Conservation (phyloP, 2,797 vertebrate species). For the Epinephelus awoara region DNA sequence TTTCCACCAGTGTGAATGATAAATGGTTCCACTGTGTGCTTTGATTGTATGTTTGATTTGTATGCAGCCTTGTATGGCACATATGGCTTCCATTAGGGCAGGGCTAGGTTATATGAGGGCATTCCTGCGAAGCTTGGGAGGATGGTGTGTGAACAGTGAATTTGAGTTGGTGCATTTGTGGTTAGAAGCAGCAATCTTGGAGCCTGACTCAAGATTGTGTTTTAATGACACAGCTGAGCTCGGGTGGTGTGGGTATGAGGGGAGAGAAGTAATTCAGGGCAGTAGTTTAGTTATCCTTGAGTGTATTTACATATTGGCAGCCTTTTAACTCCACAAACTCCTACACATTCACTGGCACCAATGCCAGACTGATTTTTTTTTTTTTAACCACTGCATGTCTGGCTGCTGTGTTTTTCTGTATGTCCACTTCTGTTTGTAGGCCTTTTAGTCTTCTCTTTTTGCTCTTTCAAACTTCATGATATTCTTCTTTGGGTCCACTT, state of each 20-base stretch:
- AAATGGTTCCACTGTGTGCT: slow-evolving; percentile 66
- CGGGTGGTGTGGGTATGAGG: slow-evolving; percentile 39
- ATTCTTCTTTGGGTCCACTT: neutral
- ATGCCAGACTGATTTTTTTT: neutral
- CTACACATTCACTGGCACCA: slow-evolving; percentile 15
- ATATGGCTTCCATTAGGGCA: slow-evolving; percentile 78
- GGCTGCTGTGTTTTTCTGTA: neutral
- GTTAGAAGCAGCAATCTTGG: slow-evolving; percentile 62
- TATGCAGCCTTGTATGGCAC: slow-evolving; percentile 56
- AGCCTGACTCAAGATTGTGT: slow-evolving; percentile 64
- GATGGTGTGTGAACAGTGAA: slow-evolving; percentile 77
- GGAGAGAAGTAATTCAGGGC: slow-evolving; percentile 45
- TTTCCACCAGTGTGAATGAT: slow-evolving; percentile 68
- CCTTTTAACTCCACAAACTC: slow-evolving; percentile 33
- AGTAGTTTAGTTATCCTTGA: slow-evolving; percentile 39
- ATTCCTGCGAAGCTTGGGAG: slow-evolving; percentile 52
- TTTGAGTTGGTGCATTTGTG: slow-evolving; percentile 71
- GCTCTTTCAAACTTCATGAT: neutral
- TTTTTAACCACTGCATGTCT: neutral
- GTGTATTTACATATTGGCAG: slow-evolving; percentile 44
- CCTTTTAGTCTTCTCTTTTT: neutral
- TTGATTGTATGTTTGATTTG: slow-evolving; percentile 78
- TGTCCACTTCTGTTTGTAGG: neutral
- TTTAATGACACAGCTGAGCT: slow-evolving; percentile 71
- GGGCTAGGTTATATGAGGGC: slow-evolving; percentile 72